Conservation (phyloP, 2,797 vertebrate genomes). For the Anas bernieri region DNA sequence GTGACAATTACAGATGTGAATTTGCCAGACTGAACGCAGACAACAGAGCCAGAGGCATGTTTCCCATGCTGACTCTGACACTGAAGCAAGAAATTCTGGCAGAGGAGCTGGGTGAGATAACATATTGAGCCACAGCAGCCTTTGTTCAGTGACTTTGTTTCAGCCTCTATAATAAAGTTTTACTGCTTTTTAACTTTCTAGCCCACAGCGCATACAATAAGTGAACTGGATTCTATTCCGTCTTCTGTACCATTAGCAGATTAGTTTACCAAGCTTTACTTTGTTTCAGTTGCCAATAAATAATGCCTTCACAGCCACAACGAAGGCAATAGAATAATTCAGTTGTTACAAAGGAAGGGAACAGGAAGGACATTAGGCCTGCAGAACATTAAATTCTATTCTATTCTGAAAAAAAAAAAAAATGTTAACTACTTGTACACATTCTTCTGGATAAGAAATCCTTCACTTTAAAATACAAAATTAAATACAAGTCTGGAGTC, state of each 20-base stretch:
- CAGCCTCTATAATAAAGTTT: background rate
- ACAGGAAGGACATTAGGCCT: background rate
- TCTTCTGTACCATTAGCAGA: background rate
- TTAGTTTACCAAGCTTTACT: background rate
- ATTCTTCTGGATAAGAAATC: background rate
- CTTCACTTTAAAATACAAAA: background rate
- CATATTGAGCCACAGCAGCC: background rate
- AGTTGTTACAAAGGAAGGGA: background rate
- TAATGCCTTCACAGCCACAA: background rate
- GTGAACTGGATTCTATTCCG: background rate
- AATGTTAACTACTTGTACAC: background rate
- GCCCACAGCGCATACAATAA: background rate
- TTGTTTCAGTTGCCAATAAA: background rate
- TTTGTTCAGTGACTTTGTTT: background rate
- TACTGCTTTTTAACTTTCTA: background rate
- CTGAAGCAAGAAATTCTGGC: background rate
- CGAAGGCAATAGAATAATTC: background rate
- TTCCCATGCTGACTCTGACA: background rate
- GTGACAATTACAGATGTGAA: background rate
- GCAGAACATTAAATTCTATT: background rate
- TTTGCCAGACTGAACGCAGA: background rate
- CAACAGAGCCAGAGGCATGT: fast-evolving
- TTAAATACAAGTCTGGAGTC: background rate
- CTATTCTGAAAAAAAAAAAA: background rate
- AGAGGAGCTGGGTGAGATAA: background rate